These are phyloP conservation scores for Chitala chitala DNA, from an alignment of 2,113 vertebrate species.

Conservation along the genomic window DNA sequence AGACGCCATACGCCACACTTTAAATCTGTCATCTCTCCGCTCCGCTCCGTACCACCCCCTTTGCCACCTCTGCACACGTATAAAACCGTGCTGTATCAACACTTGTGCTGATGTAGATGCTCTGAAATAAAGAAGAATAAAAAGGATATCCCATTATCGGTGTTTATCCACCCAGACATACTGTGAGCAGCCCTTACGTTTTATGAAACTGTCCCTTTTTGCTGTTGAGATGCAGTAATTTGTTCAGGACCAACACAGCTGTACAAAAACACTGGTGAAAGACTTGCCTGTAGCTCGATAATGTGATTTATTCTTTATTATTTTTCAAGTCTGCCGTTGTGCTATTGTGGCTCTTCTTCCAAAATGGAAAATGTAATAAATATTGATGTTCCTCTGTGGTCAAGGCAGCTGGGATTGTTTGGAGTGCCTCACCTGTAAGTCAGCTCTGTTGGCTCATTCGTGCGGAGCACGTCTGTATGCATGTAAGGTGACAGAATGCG, in stretches of 20 bases:
- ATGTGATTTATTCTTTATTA: constrained; percentile 62
- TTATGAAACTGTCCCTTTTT: too few species aligned
- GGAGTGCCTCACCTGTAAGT: constrained; percentile 33
- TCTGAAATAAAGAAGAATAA: too few species aligned
- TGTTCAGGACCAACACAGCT: constrained; percentile 37
- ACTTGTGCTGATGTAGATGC: too few species aligned
- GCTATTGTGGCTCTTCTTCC: constrained; percentile 49
- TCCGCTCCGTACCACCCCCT: neutral
- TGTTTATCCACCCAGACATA: too few species aligned
- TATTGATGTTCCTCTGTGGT: constrained; percentile 62
- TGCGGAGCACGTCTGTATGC: constrained; percentile 17
- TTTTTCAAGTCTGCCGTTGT: constrained; percentile 46
- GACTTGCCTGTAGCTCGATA: constrained; percentile 44
- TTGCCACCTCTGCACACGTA: neutral
- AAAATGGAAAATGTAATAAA: constrained; percentile 65
- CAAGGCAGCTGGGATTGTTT: constrained; percentile 41
- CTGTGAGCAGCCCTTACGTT: too few species aligned
- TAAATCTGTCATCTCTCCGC: neutral
- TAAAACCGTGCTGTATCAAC: too few species aligned
- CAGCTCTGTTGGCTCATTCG: constrained; percentile 28
- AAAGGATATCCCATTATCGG: too few species aligned
- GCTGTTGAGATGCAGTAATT: too few species aligned
- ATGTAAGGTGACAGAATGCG: constrained; percentile 34
- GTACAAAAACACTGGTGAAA: constrained; percentile 43
- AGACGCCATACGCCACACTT: neutral